Evolutionary conservation across 1,140 invertebrate genomes (phyloP).

Genomic region (Drosophila navojoa): DNA sequence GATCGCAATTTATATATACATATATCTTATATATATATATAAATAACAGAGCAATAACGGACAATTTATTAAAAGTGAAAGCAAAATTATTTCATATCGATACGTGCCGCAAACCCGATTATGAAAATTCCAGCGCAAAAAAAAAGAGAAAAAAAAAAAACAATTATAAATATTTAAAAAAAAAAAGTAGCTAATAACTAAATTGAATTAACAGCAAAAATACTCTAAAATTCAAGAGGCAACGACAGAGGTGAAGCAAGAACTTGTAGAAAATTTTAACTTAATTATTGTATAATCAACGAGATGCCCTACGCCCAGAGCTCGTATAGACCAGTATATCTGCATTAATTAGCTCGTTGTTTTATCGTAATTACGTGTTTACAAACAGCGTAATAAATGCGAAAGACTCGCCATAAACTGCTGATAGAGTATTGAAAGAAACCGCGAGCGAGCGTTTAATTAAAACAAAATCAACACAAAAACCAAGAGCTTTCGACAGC

Average conservation of each 20-base stretch:
- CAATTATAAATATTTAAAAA: constrained; percentile 54
- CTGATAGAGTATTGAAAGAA: constrained; percentile 52
- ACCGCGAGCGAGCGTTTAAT: constrained; percentile 56
- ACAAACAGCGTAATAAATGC: constrained; percentile 7
- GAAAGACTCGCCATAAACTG: background rate
- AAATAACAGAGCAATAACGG: constrained; percentile 24
- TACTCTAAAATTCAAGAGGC: constrained; percentile 32
- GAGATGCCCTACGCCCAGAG: background rate
- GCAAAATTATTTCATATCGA: constrained; percentile 80
- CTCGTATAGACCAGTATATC: background rate
- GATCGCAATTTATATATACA: constrained; percentile 51
- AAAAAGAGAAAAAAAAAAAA: constrained; percentile 41
- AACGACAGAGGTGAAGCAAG: background rate
- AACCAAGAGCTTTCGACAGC: constrained; percentile 9
- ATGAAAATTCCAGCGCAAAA: constrained; percentile 66
- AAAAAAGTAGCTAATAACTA: constrained; percentile 53
- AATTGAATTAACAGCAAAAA: constrained; percentile 37
- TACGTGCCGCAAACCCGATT: constrained; percentile 67
- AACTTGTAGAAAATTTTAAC: background rate
- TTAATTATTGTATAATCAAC: constrained; percentile 12
- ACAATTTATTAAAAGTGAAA: constrained; percentile 81
- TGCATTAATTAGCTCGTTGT: background rate
- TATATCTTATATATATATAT: too few relatives aligned
- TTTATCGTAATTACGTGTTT: background rate
- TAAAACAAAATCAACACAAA: constrained; percentile 70